Conservation (phyloP, 2,888 invertebrate species). For the Hirtodrosophila cameraria region DNA sequence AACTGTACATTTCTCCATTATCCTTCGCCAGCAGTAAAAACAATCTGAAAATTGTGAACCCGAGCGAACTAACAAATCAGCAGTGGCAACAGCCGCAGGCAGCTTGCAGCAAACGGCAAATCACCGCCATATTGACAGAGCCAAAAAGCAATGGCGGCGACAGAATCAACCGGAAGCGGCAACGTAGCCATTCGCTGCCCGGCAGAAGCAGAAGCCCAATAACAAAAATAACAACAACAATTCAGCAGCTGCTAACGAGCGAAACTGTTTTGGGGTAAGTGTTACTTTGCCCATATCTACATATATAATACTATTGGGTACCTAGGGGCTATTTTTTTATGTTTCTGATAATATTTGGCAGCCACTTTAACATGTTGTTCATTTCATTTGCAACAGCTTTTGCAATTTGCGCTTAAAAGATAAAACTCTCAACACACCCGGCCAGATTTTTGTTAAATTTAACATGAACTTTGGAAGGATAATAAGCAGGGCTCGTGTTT, state of each 20-base stretch:
- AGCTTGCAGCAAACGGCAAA: constrained; percentile 1
- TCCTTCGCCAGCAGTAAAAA: constrained; percentile 5
- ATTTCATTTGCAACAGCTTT: too few relatives aligned
- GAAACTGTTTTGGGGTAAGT: constrained; percentile 32
- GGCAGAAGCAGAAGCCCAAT: too few relatives aligned
- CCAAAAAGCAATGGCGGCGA: constrained; percentile 7
- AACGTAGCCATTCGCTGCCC: constrained; percentile 76
- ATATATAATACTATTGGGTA: too few relatives aligned
- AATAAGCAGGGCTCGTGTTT: too few relatives aligned
- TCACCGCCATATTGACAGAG: constrained; percentile 8
- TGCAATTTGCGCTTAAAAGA: too few relatives aligned
- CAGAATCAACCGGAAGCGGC: constrained; percentile 27
- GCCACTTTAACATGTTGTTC: too few relatives aligned
- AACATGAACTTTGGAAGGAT: too few relatives aligned
- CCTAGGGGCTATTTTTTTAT: too few relatives aligned
- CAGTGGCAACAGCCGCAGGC: neutral
- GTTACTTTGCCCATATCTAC: neutral
- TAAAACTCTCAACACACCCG: too few relatives aligned
- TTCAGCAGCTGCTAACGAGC: constrained; percentile 25
- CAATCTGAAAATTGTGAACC: neutral
- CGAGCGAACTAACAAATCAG: neutral
- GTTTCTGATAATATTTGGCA: too few relatives aligned
- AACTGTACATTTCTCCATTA: neutral
- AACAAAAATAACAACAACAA: constrained; percentile 35
- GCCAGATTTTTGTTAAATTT: too few relatives aligned